These are phyloP conservation scores for Etheostoma cragini DNA, from an alignment of 2,113 vertebrate genomes.

Conservation along the genomic window DNA sequence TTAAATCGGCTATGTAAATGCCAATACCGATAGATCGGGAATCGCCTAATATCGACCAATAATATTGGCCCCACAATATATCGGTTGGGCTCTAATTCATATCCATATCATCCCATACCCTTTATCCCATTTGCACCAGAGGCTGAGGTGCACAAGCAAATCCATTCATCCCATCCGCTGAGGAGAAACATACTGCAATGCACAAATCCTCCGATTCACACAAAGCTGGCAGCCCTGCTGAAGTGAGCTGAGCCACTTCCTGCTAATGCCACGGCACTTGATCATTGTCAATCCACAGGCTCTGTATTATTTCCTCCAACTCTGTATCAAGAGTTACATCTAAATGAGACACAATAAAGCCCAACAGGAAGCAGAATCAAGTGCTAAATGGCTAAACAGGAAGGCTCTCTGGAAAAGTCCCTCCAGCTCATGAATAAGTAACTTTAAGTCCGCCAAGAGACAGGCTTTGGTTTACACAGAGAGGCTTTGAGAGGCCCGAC, in stretches of 20 bases:
- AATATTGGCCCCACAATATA: too few species aligned
- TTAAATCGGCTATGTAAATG: too few species aligned
- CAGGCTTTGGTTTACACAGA: slow-evolving; percentile 26
- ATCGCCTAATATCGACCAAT: too few species aligned
- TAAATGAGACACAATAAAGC: slow-evolving; percentile 63
- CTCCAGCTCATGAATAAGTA: slow-evolving; percentile 68
- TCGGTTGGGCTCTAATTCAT: too few species aligned
- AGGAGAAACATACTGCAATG: slow-evolving; percentile 54
- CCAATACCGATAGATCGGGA: too few species aligned
- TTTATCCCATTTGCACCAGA: slow-evolving; percentile 29
- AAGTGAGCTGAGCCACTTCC: slow-evolving; percentile 55
- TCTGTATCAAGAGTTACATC: slow-evolving; percentile 43
- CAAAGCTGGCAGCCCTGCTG: slow-evolving; percentile 42
- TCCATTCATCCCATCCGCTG: slow-evolving; percentile 65
- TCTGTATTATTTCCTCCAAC: slow-evolving; percentile 35
- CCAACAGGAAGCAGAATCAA: slow-evolving; percentile 63
- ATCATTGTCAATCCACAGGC: slow-evolving; percentile 42
- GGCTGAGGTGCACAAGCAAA: slow-evolving; percentile 53
- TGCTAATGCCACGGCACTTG: slow-evolving; percentile 18
- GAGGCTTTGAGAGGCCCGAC: slow-evolving; percentile 14
- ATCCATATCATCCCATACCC: slow-evolving; percentile 24
- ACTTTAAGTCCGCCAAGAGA: slow-evolving; percentile 29
- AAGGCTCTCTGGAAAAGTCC: slow-evolving; percentile 54
- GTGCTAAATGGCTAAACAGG: slow-evolving; percentile 65
- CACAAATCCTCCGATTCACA: slow-evolving; percentile 73